Conservation (phyloP, 2,113 vertebrate species). For the Gobio gobio region DNA sequence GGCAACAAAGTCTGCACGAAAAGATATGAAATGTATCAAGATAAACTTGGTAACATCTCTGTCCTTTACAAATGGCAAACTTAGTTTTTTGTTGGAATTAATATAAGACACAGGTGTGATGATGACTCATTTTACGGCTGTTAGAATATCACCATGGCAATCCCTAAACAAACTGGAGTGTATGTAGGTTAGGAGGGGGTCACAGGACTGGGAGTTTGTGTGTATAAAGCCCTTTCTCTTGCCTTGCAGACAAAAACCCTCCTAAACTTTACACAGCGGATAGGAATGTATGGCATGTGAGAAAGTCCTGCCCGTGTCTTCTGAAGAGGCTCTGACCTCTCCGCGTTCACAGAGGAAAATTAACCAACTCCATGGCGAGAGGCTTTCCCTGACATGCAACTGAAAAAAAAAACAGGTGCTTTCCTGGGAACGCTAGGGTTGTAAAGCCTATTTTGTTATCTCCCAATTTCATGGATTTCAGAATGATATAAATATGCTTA, state of each 20-base stretch:
- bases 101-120: constrained; percentile 7
- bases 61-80: neutral
- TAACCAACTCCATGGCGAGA: constrained; percentile 70
- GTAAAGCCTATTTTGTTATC: constrained; percentile 2
- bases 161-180: constrained; percentile 43
- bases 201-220: constrained; percentile 54
- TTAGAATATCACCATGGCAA: constrained; percentile 66
- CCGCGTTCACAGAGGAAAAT: constrained; percentile 12
- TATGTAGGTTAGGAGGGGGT: constrained; percentile 8
- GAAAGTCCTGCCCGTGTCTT: constrained; percentile 72
- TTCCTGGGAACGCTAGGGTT: neutral
- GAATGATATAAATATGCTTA: constrained; percentile 6
- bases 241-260: constrained; percentile 49
- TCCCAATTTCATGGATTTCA: neutral
- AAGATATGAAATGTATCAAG: neutral
- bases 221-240: constrained; percentile 64
- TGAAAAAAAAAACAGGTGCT: constrained; percentile 16
- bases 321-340: constrained; percentile 74
- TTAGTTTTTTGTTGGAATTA: neutral
- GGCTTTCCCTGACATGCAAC: constrained; percentile 65
- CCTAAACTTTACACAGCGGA: constrained; percentile 82
- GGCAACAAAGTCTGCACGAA: neutral
- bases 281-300: constrained; percentile 83
- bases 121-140: constrained; percentile 6
- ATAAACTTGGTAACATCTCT: neutral